Percentiles rank a stretch among this genome's conserved stretches.
Conservation (phyloP, 2,797 vertebrate genomes). For the Presbytis comata region DNA sequence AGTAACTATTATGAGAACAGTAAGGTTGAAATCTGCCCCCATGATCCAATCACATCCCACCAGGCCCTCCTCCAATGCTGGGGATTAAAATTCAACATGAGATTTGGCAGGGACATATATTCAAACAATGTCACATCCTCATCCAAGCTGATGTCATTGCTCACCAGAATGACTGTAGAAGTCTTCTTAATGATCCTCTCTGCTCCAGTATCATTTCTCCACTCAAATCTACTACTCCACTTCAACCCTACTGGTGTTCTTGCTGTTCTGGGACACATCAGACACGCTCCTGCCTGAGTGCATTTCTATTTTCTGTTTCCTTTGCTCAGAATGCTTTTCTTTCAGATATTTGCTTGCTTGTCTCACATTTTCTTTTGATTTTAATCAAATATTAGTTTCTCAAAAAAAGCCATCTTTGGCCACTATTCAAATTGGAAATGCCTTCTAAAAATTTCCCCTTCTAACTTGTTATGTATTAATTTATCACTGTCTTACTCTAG, state of each 20-base stretch:
- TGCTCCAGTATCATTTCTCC: neutral
- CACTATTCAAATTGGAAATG: neutral
- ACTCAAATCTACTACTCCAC: neutral
- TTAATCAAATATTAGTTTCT: neutral
- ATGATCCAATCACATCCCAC: neutral
- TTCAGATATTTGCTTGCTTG: neutral
- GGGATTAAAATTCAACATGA: neutral
- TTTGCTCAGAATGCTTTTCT: neutral
- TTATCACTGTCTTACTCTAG: neutral
- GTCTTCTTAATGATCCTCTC: rapidly evolving
- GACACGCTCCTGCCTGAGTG: rapidly evolving
- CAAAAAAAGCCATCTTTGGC: neutral
- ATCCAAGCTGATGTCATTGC: neutral
- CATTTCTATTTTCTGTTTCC: neutral
- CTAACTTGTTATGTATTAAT: neutral
- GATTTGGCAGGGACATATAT: neutral
- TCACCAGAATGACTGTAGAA: neutral
- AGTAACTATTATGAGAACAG: no score
- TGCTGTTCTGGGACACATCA: neutral
- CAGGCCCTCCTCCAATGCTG: neutral
- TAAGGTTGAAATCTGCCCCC: no score
- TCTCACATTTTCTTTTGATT: neutral
- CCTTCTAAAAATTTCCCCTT: neutral
- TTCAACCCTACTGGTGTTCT: neutral
- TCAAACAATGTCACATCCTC: neutral